A percentile compares a stretch with the other conserved stretches of the same genome.
These are phyloP conservation scores for Leguminivora glycinivorella DNA, from an alignment of 1,140 invertebrate genomes.

Conservation along the genomic window DNA sequence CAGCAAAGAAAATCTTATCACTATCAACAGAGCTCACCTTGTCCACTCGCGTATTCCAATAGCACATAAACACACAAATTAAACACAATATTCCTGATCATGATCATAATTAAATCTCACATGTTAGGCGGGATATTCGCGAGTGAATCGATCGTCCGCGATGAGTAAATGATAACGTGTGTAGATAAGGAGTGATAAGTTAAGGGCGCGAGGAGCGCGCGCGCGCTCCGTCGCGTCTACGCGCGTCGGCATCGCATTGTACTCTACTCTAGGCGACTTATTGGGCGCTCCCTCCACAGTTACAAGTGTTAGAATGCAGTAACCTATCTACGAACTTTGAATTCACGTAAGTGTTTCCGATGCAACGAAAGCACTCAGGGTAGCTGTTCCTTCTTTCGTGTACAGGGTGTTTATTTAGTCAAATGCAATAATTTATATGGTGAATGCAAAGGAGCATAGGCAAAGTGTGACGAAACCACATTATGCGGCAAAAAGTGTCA, in stretches of 20 bases:
- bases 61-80: conserved; percentile 47
- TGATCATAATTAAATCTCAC: conserved; percentile 53
- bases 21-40: conserved; percentile 52
- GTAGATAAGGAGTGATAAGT: conserved; percentile 64
- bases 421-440: no score
- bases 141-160: conserved; percentile 68
- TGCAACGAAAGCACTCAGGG: neutral
- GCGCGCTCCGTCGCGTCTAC: conserved; percentile 54
- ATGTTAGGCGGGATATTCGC: conserved; percentile 51
- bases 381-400: neutral
- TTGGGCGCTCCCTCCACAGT: conserved; percentile 2
- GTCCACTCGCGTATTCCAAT: conserved; percentile 46
- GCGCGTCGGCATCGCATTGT: conserved; percentile 60
- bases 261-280: conserved; percentile 46
- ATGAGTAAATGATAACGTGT: conserved; percentile 71
- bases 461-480: no score
- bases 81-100: conserved; percentile 51
- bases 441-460: no score
- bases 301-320: neutral
- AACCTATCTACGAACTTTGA: neutral
- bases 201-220: conserved; percentile 43
- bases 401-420: no score
- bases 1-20: conserved; percentile 11
- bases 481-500: no score
- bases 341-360: neutral